phyloP scores from a whole-genome alignment of 2,797 vertebrate species.

The Schizothorax lantsangensis region DNA sequence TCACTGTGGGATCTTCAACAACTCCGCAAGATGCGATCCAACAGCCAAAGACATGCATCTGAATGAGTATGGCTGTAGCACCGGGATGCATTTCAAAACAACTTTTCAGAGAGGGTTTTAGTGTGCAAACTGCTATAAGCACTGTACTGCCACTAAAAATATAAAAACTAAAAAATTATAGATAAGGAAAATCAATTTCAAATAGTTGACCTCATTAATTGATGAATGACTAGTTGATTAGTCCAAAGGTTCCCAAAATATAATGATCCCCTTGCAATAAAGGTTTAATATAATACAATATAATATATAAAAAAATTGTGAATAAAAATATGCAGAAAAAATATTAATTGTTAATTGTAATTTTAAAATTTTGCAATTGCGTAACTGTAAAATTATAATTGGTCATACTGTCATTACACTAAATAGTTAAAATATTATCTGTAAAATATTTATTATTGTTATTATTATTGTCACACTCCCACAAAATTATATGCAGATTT shows the following conservation, averaged over 20 bases:
- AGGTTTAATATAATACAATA: not conserved
- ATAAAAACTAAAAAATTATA: not conserved
- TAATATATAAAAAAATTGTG: no score
- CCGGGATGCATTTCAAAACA: conserved; percentile 3
- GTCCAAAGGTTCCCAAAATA: not conserved
- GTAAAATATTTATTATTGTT: no score
- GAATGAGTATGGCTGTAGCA: not conserved
- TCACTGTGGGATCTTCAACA: not conserved
- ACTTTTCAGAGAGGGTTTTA: not conserved
- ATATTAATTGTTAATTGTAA: no score
- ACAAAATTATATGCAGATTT: not conserved
- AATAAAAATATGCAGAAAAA: no score
- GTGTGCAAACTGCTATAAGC: not conserved
- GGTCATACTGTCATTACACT: no score
- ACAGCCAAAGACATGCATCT: not conserved
- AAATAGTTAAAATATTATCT: no score
- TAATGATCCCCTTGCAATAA: not conserved
- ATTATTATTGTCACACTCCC: no score
- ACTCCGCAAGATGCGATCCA: not conserved
- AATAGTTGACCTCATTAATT: not conserved
- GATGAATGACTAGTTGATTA: no score
- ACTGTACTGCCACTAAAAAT: not conserved
- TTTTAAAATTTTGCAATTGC: no score
- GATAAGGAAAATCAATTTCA: not conserved
- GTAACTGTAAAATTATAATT: no score